A percentile compares a stretch with the other conserved stretches of the same genome.
Conservation (phyloP, 2,113 vertebrate genomes). For the Cheilinus undulatus region DNA sequence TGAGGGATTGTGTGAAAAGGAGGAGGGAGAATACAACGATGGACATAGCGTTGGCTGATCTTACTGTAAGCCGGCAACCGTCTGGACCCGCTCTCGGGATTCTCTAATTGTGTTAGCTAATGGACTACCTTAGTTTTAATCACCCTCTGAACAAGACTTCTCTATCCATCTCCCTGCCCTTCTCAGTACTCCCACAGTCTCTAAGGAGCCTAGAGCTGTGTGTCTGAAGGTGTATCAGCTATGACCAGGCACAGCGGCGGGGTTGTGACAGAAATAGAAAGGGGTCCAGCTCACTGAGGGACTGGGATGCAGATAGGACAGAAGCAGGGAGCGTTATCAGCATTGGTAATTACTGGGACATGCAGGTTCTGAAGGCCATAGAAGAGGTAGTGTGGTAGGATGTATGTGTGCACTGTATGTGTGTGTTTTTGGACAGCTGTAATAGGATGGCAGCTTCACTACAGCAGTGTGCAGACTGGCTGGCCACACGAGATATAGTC, state of each 20-base stretch:
- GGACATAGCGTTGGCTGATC: conserved; percentile 6
- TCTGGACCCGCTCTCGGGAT: conserved; percentile 33
- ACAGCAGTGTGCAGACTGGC: conserved; percentile 43
- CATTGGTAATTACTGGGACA: conserved; percentile 71
- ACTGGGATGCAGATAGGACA: conserved; percentile 53
- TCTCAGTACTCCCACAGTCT: conserved; percentile 50
- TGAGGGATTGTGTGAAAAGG: conserved; percentile 44
- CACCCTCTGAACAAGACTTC: conserved; percentile 61
- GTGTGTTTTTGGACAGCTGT: conserved; percentile 50
- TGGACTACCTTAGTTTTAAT: conserved; percentile 68
- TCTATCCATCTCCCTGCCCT: conserved; percentile 52
- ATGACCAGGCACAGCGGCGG: conserved; percentile 38
- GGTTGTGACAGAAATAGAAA: conserved; percentile 63
- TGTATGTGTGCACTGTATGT: conserved; percentile 21
- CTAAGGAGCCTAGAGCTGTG: conserved; percentile 53
- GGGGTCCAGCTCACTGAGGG: conserved; percentile 38
- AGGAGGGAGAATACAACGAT: conserved; percentile 33
- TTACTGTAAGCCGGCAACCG: conserved; percentile 28
- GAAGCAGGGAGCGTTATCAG: conserved; percentile 61
- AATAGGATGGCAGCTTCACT: conserved; percentile 58
- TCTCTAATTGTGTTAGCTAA: conserved; percentile 62
- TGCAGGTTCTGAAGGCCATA: conserved; percentile 50
- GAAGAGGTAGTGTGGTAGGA: conserved; percentile 32
- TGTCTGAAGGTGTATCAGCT: conserved; percentile 47
- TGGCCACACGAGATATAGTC: conserved; percentile 75